phyloP scores from a whole-genome alignment of 2,888 invertebrate genomes.

The Elgonia sp. region DNA sequence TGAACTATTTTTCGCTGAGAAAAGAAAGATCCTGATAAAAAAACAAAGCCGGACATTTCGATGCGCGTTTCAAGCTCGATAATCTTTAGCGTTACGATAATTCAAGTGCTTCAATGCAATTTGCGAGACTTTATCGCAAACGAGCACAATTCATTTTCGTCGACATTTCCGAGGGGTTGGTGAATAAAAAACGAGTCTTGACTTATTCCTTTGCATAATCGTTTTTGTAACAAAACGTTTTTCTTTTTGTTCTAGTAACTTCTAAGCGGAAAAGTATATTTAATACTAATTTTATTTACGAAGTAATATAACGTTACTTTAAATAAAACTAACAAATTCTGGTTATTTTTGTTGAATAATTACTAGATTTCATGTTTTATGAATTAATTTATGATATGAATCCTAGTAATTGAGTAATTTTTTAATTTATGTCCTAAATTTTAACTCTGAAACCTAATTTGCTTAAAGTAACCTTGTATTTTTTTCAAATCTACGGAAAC shows the following conservation, averaged over 20 bases:
- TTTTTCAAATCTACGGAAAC: too few relatives aligned
- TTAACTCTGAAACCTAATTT: too few relatives aligned
- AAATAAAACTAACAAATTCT: too few relatives aligned
- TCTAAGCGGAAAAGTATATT: background rate
- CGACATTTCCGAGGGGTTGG: constrained; percentile 35
- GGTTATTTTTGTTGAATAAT: too few relatives aligned
- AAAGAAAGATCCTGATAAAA: background rate
- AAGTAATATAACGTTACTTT: too few relatives aligned
- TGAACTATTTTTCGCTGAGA: constrained; percentile 44
- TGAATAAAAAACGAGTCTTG: background rate
- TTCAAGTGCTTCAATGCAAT: constrained; percentile 64
- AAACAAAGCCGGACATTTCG: constrained; percentile 42
- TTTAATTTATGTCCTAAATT: too few relatives aligned
- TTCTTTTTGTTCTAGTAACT: background rate
- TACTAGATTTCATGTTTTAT: too few relatives aligned
- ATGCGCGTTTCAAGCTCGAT: constrained; percentile 63
- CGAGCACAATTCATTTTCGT: constrained; percentile 53
- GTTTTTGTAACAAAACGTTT: background rate
- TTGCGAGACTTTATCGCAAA: constrained; percentile 49
- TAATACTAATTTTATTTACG: background rate
- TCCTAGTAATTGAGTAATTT: too few relatives aligned
- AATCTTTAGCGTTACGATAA: constrained; percentile 61
- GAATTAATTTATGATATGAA: too few relatives aligned
- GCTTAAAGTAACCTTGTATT: too few relatives aligned
- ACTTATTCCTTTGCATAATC: background rate